Base-by-base conservation (phyloP, 2,888 invertebrate genomes). In the Ormyrus thymus region DNA sequence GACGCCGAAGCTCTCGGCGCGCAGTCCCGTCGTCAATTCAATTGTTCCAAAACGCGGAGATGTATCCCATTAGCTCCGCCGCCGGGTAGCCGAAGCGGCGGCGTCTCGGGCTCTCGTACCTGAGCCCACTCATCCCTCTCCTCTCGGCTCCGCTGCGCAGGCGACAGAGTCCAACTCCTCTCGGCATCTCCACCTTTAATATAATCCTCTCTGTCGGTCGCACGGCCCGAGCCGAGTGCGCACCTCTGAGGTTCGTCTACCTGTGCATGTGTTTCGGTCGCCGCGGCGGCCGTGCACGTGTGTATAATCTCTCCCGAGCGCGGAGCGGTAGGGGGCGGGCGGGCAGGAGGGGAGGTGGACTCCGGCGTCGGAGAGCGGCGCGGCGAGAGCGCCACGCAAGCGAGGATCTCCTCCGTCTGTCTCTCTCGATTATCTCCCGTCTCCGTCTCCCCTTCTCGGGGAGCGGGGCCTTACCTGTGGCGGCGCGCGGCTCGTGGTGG, bases 301-400 rank as follows among this genome's bases (percentile, higher is more conserved):
- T 78, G 69, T 81, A 76, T 71, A 70, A 15, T 56, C 56, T 56
- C 1, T 11, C 45, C 29, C 3, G 3, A 11, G 29, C 13, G 73
- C 48, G 62, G 29, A 68, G 45, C 45, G 29, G 29, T 29, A 3
- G 29, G 29, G 29, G 2, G 29, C 29, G 1, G 29, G 29, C 29
- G 29, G 29, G 29, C 29, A 29, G 29, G 29, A 29, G 29, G 29
- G 29, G 29, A 29, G 29, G 29, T 29, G 4, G 29, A 29, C 43
- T 56, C 43, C 48, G 76, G 69, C 43, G 75, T 29, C 56, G 46
- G 50, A 48, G 6, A 45, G 46, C 59, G 48, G 53, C 29, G 48
- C 43, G 11, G 64, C 10, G 61, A 64, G 78, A 79, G 75, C 79
- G 79, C 79, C 79, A 79, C 79, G 79, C 79, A 79, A 79, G 79